A percentile compares a stretch with the other conserved stretches of the same genome.
These are phyloP conservation scores for Sparidentex hasta DNA, from an alignment of 2,797 vertebrate species.

Conservation along the genomic window DNA sequence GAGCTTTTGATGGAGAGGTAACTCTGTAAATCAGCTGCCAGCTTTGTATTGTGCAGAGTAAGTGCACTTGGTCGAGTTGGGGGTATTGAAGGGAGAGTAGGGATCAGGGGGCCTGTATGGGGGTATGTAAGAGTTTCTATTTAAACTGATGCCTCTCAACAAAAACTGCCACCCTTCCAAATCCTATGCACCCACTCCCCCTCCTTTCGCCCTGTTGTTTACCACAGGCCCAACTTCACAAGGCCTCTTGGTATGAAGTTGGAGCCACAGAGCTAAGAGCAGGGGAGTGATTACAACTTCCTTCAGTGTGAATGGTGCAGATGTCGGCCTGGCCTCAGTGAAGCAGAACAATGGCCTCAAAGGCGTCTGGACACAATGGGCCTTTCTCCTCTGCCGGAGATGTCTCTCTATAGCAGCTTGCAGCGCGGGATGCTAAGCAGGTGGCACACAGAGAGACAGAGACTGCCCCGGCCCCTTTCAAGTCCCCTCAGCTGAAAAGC, in stretches of 20 bases:
- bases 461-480: slow-evolving; percentile 78
- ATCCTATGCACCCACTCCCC: slow-evolving; percentile 52
- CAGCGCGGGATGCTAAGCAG: slow-evolving; percentile 85
- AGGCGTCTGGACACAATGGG: slow-evolving; percentile 84
- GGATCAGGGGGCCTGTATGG: slow-evolving; percentile 59
- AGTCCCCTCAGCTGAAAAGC: slow-evolving; percentile 78
- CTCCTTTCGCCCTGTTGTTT: slow-evolving; percentile 62
- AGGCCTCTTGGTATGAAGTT: slow-evolving; percentile 70
- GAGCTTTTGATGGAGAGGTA: slow-evolving; percentile 70
- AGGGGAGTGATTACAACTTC: slow-evolving; percentile 86
- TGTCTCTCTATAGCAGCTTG: slow-evolving; percentile 86
- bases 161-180: slow-evolving; percentile 72
- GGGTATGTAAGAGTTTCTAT: slow-evolving; percentile 79
- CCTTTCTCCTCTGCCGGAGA: slow-evolving; percentile 83
- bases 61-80: slow-evolving; percentile 52
- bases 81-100: slow-evolving; percentile 42
- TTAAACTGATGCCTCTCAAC: slow-evolving; percentile 74
- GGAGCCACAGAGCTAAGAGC: slow-evolving; percentile 76
- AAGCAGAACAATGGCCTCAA: slow-evolving; percentile 86
- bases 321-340: slow-evolving; percentile 84
- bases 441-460: slow-evolving; percentile 83
- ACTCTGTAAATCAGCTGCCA: slow-evolving; percentile 54
- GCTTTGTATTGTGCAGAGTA: slow-evolving; percentile 59
- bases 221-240: slow-evolving; percentile 69
- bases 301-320: slow-evolving; percentile 86